Base-by-base conservation (phyloP, 35 echinoderm and acorn worm species). In the Hemicentrotus pulcherrimus region DNA sequence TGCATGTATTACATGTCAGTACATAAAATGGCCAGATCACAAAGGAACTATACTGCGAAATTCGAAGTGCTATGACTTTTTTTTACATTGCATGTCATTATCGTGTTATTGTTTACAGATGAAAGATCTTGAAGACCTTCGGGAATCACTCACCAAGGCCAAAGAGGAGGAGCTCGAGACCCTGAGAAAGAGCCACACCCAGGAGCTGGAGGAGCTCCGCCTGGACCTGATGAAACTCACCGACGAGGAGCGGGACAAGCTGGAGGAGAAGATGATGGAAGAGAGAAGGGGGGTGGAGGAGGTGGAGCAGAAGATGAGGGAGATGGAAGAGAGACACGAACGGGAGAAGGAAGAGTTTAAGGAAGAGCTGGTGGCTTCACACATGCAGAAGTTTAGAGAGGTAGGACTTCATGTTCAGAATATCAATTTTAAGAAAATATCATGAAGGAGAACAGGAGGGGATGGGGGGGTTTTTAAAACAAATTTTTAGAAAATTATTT, bases 301-400 rank as follows among this genome's bases (percentile, higher is more conserved):
- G 94, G 94, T 94, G 3, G 93, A 94, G 86, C 47, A 97, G 52
- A 87, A 94, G 50, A 47, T 96, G 60, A 94, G 94, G 14, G 33
- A 86, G 16, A 58, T 97, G 13, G 91, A 94, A 70, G 95, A 92
- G 35, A 94, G 48, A 50, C 92, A 97, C 94, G 96, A 94, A 55
- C 91, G 92, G 24, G 96, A 97, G 65, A 94, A 95, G 32, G 88
- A 94, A 9, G 45, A 91, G 93, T 47, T 98, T 3, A 96, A 95
- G 85, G 98, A 97, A 46, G 97, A 97, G 32, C 91, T 99, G 28
- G 96, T 96, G 15, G 91, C 92, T 32, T 41, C 31, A 31, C 98
- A 99, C 96, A 97, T 98, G 97, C 96, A 96, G 52, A 97, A 98
- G 95, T 97, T 99, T 94, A 95, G 94, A 71, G 70, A 97, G 91